Conservation (phyloP, 92 coral and sea anemone genomes). For the Micromussa lordhowensis region DNA sequence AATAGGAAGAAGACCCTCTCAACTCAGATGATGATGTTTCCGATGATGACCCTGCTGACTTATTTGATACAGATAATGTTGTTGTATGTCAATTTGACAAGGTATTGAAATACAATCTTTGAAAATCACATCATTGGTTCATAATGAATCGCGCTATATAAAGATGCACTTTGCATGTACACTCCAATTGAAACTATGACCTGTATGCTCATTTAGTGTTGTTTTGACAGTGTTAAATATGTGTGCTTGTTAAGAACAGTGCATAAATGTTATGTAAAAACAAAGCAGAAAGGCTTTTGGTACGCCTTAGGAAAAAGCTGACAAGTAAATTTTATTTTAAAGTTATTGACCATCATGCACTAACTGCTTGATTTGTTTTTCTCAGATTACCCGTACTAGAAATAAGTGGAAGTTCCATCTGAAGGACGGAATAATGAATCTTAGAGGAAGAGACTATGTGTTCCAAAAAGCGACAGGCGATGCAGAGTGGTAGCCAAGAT, state of each 20-base stretch:
- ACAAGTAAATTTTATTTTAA: too few species aligned
- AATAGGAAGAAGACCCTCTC: slow-evolving; percentile 86
- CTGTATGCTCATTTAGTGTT: too few species aligned
- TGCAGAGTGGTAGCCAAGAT: slow-evolving; percentile 87
- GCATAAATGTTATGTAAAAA: too few species aligned
- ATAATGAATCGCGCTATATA: too few species aligned
- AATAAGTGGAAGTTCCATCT: slow-evolving; percentile 97
- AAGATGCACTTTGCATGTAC: too few species aligned
- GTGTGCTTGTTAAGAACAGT: too few species aligned
- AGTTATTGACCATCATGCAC: too few species aligned
- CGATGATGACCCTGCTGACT: slow-evolving; percentile 88
- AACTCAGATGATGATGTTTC: slow-evolving; percentile 91
- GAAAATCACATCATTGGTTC: too few species aligned
- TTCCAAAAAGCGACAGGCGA: slow-evolving; percentile 95
- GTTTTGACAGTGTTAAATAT: too few species aligned
- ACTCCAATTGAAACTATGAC: too few species aligned
- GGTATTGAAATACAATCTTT: slow-evolving; percentile 67
- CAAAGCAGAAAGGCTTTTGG: too few species aligned
- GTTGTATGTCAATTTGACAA: slow-evolving; percentile 98
- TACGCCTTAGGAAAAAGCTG: too few species aligned
- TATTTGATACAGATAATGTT: slow-evolving; percentile 97
- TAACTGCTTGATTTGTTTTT: neutral
- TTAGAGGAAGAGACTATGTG: slow-evolving; percentile 92
- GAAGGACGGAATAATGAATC: slow-evolving; percentile 98
- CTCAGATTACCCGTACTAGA: slow-evolving; percentile 89